Percentiles rank a stretch among this genome's conserved stretches.
phyloP scores from a whole-genome alignment of 2,797 vertebrate species.

The Acanthurus leucopareius region DNA sequence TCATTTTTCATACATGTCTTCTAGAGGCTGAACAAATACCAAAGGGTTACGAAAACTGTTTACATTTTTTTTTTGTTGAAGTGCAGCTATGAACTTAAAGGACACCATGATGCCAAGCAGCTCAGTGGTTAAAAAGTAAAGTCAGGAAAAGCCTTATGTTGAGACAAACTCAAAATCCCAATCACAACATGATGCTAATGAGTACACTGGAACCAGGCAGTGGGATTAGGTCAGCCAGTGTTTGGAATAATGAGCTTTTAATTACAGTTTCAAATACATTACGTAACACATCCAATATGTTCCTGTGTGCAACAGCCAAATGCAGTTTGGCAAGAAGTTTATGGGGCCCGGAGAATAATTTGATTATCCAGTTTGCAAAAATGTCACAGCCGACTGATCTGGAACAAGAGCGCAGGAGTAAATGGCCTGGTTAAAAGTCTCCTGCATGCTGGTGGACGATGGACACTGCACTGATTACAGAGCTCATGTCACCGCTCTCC shows the following conservation, averaged over 20 bases:
- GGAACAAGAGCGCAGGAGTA: constrained; percentile 60
- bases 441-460: constrained; percentile 19
- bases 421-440: constrained; percentile 57
- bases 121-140: neutral
- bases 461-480: constrained; percentile 39
- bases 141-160: constrained; percentile 11
- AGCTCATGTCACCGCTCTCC: constrained; percentile 14
- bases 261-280: constrained; percentile 69
- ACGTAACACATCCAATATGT: constrained; percentile 50
- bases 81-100: constrained; percentile 20
- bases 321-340: constrained; percentile 50
- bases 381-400: constrained; percentile 58
- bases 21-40: neutral
- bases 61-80: neutral
- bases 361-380: constrained; percentile 65
- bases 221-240: constrained; percentile 37
- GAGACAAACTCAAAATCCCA: constrained; percentile 11
- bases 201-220: constrained; percentile 43
- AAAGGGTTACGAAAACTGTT: neutral
- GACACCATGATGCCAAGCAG: neutral
- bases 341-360: constrained; percentile 50
- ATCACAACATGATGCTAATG: constrained; percentile 58
- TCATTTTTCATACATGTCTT: neutral
- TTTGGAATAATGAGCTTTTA: constrained; percentile 67
- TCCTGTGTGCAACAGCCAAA: constrained; percentile 37